A percentile compares a stretch with the other conserved stretches of the same genome.
These are phyloP conservation scores for Brenthis daphne DNA, from an alignment of 2,888 invertebrate species.

Conservation along the genomic window DNA sequence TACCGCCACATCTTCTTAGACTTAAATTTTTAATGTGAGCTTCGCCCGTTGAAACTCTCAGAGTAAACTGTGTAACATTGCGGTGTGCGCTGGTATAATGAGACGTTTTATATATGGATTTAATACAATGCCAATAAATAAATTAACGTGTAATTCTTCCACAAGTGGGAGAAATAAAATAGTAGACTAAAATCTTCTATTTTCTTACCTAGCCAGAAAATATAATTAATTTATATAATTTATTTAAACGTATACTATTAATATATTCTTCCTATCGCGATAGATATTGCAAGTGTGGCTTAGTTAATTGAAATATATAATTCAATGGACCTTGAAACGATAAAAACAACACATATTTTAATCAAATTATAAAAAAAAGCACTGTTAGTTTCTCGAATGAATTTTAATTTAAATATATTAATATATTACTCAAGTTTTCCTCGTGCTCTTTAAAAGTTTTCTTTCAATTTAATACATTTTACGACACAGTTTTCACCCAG, in stretches of 20 bases:
- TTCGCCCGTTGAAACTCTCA: conserved; percentile 40
- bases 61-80: conserved; percentile 36
- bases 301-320: too few relatives aligned
- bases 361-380: background rate
- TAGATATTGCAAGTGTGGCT: too few relatives aligned
- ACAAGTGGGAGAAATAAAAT: background rate
- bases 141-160: background rate
- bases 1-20: conserved; percentile 41
- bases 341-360: too few relatives aligned
- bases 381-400: background rate
- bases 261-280: too few relatives aligned
- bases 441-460: conserved; percentile 8
- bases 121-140: conserved; percentile 1
- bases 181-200: background rate
- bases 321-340: too few relatives aligned
- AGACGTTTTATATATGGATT: conserved; percentile 21
- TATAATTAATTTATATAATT: too few relatives aligned
- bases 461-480: conserved; percentile 17
- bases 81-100: conserved; percentile 40
- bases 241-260: too few relatives aligned
- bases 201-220: background rate
- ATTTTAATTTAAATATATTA: conserved; percentile 5
- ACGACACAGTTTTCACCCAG: conserved; percentile 16
- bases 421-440: conserved; percentile 1
- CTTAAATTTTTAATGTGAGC: conserved; percentile 48